These are phyloP conservation scores for Dinocampus coccinellae DNA, from an alignment of 2,888 invertebrate species.

Conservation along the genomic window DNA sequence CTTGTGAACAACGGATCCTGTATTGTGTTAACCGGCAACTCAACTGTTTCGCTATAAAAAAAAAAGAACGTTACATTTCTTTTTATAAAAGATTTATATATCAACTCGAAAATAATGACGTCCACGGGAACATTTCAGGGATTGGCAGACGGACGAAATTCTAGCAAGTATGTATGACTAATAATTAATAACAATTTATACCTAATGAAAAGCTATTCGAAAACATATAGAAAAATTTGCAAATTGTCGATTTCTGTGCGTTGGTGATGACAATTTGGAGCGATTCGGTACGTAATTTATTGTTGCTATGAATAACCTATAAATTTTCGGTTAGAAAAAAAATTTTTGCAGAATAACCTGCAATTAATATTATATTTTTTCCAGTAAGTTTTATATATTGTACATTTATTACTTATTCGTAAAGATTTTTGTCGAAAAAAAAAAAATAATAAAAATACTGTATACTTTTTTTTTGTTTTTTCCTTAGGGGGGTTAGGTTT, in stretches of 20 bases:
- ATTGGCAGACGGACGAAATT: constrained; percentile 74
- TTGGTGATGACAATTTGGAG: not conserved
- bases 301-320: not conserved
- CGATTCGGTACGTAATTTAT: too few relatives aligned
- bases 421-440: too few relatives aligned
- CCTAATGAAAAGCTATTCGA: constrained; percentile 11
- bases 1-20: constrained; percentile 46
- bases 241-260: not conserved
- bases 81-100: constrained; percentile 4
- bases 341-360: not conserved
- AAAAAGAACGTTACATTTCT: not conserved
- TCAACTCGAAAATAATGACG: constrained; percentile 71
- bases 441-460: too few relatives aligned
- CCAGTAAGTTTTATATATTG: not conserved
- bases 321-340: not conserved
- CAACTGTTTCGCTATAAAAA: constrained; percentile 26
- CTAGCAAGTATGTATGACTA: constrained; percentile 74
- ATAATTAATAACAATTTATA: not conserved
- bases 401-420: not conserved
- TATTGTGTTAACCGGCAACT: constrained; percentile 32
- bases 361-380: not conserved
- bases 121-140: constrained; percentile 76
- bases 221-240: not conserved
- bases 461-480: not conserved
- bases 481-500: not conserved